A percentile compares a stretch with the other conserved stretches of the same genome.
Conservation (phyloP, 2,113 vertebrate species). For the Rutilus rutilus region DNA sequence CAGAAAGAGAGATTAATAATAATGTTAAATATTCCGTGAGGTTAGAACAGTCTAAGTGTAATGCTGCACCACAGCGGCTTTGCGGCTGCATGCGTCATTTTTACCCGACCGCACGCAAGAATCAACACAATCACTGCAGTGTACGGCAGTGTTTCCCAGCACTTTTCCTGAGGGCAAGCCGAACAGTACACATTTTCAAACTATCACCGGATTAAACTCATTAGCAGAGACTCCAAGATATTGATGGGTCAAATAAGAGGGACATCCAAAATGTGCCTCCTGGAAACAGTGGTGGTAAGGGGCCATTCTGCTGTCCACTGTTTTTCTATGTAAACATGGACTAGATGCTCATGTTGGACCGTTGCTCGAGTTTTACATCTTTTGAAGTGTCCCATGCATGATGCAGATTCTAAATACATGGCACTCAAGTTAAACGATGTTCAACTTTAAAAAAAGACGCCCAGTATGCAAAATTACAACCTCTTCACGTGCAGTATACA, state of each 20-base stretch:
- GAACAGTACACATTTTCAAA: not conserved
- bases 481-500: not conserved
- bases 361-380: not conserved
- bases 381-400: not conserved
- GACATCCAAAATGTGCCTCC: not conserved
- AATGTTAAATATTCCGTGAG: not conserved
- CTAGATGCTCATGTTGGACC: not conserved
- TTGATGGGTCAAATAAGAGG: not conserved
- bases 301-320: not conserved
- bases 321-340: not conserved
- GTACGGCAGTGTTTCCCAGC: not conserved
- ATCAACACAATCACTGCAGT: conserved; percentile 12
- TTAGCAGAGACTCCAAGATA: not conserved
- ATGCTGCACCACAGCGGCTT: not conserved
- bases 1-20: not conserved
- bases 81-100: not conserved
- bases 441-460: not conserved
- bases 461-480: not conserved
- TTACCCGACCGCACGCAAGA: not conserved
- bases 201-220: not conserved
- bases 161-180: not conserved
- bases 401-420: not conserved
- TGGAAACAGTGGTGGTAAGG: not conserved
- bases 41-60: not conserved
- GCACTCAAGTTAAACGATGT: not conserved